Evolutionary conservation across 2,113 vertebrate species (phyloP).

Genomic region (Erythrolamprus reginae): DNA sequence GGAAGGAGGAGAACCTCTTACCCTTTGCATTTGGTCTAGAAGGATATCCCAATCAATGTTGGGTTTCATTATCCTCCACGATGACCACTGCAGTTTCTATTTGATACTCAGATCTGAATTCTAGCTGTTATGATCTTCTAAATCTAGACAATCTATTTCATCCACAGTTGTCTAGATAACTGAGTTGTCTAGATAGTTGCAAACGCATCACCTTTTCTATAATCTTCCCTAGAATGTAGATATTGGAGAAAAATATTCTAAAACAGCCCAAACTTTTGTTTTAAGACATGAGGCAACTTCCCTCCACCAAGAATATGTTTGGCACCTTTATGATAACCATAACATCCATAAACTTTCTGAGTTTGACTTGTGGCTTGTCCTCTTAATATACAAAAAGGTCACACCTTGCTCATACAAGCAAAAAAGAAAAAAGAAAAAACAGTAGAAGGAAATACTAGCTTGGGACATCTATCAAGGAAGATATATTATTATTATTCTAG

Average conservation of each 20-base stretch:
- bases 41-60: not conserved
- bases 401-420: not conserved
- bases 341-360: not conserved
- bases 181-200: not conserved
- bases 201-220: not conserved
- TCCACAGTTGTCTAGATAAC: not conserved
- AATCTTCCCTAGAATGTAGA: not conserved
- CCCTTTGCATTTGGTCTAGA: not conserved
- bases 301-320: not conserved
- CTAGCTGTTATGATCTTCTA: not conserved
- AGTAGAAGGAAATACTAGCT: not conserved
- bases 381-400: not conserved
- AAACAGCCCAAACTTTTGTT: not conserved
- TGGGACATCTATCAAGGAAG: not conserved
- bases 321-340: not conserved
- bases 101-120: not conserved
- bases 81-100: not conserved
- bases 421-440: not conserved
- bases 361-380: not conserved
- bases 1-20: not conserved
- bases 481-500: not conserved
- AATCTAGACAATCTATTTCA: not conserved
- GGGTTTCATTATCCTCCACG: not conserved
- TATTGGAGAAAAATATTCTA: not conserved
- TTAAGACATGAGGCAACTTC: not conserved